A percentile compares a stretch with the other conserved stretches of the same genome.
These are phyloP conservation scores for Hiodon alosoides DNA, from an alignment of 2,113 vertebrate species.

Conservation along the genomic window DNA sequence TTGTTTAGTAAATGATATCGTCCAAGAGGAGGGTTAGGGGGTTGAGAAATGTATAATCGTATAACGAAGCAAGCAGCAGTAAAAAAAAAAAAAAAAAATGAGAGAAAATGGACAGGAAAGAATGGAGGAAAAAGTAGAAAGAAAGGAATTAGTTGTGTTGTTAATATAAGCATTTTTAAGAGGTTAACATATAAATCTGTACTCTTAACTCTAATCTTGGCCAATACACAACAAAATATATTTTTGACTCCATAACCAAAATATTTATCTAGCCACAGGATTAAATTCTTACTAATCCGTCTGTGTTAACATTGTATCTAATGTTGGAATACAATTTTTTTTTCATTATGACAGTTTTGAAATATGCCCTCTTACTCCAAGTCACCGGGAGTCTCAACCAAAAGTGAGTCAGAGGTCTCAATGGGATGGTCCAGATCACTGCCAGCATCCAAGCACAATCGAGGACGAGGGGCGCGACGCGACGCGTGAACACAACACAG, in stretches of 20 bases:
- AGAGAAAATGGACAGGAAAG: slow-evolving; percentile 11
- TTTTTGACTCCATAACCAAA: too few relatives aligned
- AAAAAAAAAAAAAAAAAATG: slow-evolving; percentile 1
- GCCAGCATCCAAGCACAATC: slow-evolving; percentile 75
- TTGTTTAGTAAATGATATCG: background rate
- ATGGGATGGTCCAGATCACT: slow-evolving; percentile 84
- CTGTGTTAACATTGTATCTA: too few relatives aligned
- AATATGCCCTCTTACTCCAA: slow-evolving; percentile 78
- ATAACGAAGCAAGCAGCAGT: slow-evolving; percentile 24
- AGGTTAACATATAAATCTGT: slow-evolving; percentile 7
- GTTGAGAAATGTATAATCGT: slow-evolving; percentile 15
- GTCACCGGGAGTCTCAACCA: slow-evolving; percentile 81
- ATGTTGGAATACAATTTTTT: background rate
- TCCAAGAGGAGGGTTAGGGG: slow-evolving; percentile 14
- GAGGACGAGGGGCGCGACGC: slow-evolving; percentile 45
- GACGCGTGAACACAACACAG: background rate
- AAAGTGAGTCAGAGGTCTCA: slow-evolving; percentile 79
- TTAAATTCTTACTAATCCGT: too few relatives aligned
- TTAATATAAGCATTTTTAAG: slow-evolving; percentile 52
- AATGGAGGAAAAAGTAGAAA: slow-evolving; percentile 4
- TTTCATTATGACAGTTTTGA: slow-evolving; percentile 17
- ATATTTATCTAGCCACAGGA: too few relatives aligned
- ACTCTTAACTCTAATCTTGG: background rate
- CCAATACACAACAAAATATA: background rate
- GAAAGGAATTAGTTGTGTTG: slow-evolving; percentile 16